These are phyloP conservation scores for Cotesia typhae DNA, from an alignment of 1,140 invertebrate genomes.

Conservation along the genomic window DNA sequence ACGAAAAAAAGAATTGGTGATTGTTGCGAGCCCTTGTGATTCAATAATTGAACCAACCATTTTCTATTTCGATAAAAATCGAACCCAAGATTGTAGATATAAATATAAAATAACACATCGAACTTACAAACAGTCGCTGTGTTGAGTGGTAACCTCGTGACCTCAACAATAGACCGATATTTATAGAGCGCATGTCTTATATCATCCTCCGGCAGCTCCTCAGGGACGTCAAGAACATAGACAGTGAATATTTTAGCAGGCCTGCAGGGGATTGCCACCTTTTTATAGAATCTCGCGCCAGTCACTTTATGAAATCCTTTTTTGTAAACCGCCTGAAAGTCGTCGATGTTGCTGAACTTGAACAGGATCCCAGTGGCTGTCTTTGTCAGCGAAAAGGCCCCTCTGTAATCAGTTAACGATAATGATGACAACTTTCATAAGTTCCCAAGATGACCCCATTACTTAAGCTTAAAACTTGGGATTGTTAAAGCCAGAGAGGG, in stretches of 20 bases:
- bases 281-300: constrained; percentile 79
- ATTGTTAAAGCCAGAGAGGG: constrained; percentile 24
- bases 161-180: constrained; percentile 81
- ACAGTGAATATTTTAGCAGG: constrained; percentile 84
- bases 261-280: constrained; percentile 83
- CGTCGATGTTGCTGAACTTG: constrained; percentile 85
- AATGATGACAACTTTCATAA: constrained; percentile 14
- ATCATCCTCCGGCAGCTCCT: constrained; percentile 83
- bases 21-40: no score
- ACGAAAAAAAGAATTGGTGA: no score
- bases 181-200: constrained; percentile 82
- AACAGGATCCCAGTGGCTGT: constrained; percentile 87
- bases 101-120: constrained; percentile 12
- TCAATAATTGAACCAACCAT: no score
- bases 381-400: constrained; percentile 83
- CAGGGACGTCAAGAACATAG: constrained; percentile 81
- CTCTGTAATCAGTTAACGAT: constrained; percentile 62
- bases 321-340: constrained; percentile 84
- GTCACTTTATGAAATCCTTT: constrained; percentile 87
- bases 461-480: background rate
- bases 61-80: background rate
- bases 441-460: constrained; percentile 11
- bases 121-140: constrained; percentile 61
- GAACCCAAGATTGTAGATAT: constrained; percentile 17
- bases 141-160: constrained; percentile 70